Evolutionary conservation across 2,797 vertebrate species (phyloP), one percentile per base, ranked within the genome.

Genomic region (Gymnopithys bicolor): DNA sequence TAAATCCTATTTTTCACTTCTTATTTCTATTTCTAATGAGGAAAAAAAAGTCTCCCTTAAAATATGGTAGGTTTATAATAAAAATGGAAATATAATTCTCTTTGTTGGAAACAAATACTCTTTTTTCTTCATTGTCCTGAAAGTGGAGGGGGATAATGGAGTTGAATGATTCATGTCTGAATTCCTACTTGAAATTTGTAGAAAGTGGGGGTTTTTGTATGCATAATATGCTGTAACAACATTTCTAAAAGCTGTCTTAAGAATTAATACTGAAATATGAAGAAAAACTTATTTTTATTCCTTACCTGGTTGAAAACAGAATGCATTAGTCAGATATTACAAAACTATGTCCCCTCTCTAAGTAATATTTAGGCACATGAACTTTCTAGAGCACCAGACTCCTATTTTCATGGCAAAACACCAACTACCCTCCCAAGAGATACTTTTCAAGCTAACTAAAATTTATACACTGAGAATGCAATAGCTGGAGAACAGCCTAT

Each of bases 381-480:
- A 92, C 67, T 86, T 95, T 84, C 69, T 32, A 58, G 66, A 92
- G 70, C 66, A 87, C 13, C 35, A 75, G 46, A 37, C n/a, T 87
- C 84, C 30, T 46, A 8, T 70, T 86, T 84, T 73, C 39, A 64
- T 94, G 73, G 84, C 74, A 76, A 79, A 94, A 45, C 30, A 94
- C 84, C 83, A 92, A 89, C 33, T 71, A 53, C 59, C 79, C 73
- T 81, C 83, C 87, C 87, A 91, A 88, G 85, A 0, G 1, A 94
- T 88, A 78, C 35, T 94, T 82, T 73, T 60, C 71, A 59, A 73
- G 52, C 75, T 86, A 88, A 67, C 78, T 88, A 94, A 95, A 95
- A 97, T 95, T 95, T 94, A 96, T 85, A 87, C 88, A 67, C 79
- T 89, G 84, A 92, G 87, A 96, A 89, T 81, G 87, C 91, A 94